Evolutionary conservation across 2,888 invertebrate genomes (phyloP).

Genomic region (Chydorus sphaericus): DNA sequence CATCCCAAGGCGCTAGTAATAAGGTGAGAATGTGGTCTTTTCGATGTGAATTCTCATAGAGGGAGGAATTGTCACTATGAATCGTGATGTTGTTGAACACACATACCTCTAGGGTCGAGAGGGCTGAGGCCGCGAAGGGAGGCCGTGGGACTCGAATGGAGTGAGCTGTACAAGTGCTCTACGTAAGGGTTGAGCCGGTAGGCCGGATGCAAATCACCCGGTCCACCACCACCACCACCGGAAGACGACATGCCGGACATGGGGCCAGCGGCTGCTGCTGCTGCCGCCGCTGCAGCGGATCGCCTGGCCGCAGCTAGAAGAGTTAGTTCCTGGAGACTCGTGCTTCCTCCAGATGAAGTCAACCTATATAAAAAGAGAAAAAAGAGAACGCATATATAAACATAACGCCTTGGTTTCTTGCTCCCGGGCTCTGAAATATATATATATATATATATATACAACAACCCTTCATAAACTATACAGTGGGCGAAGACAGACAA

Average conservation of each 20-base stretch:
- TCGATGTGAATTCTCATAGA: too few relatives aligned
- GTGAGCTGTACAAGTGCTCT: constrained; percentile 60
- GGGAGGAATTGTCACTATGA: too few relatives aligned
- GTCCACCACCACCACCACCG: constrained; percentile 31
- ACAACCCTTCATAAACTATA: too few relatives aligned
- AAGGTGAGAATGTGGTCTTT: not conserved
- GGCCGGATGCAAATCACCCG: constrained; percentile 44
- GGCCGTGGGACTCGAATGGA: constrained; percentile 48
- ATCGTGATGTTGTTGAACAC: not conserved
- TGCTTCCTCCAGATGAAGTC: constrained; percentile 16
- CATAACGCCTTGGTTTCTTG: too few relatives aligned
- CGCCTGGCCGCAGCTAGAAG: constrained; percentile 21
- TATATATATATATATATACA: too few relatives aligned
- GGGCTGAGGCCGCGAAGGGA: constrained; percentile 43
- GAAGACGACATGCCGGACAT: constrained; percentile 24
- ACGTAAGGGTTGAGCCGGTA: constrained; percentile 56
- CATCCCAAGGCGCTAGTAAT: not conserved
- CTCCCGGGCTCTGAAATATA: too few relatives aligned
- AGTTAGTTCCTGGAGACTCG: constrained; percentile 22
- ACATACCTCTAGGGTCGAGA: constrained; percentile 35
- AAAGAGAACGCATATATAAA: too few relatives aligned
- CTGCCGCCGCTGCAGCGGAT: constrained; percentile 15
- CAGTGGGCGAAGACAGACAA: not conserved
- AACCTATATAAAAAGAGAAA: not conserved
- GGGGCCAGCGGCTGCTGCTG: constrained; percentile 17